Base-by-base conservation (phyloP, 1,140 invertebrate species). In the Dysdera silvatica region DNA sequence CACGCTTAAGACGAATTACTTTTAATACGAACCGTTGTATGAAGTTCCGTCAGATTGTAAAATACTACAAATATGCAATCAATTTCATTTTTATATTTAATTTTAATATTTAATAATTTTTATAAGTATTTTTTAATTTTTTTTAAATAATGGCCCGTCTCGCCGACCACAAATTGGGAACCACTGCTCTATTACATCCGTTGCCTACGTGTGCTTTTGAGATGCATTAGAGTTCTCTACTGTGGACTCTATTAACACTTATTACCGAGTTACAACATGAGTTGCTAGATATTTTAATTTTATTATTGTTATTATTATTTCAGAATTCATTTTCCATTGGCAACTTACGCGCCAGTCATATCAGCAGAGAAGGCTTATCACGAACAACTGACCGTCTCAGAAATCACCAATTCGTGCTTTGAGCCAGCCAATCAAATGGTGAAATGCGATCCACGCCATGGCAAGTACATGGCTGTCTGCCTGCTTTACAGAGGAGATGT, bases 311-410 rank as follows among this genome's bases (percentile, higher is more conserved):
- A 4, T 12, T 14, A 29, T 28, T 20, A 8, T 28, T 28, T 7
- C 41, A 59, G 79, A 20, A 79, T 79, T 53, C 77, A 79, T 58
- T 79, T 80, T 68, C 88, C 86, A 5, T 76, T 91, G 73, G 88
- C 84, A 16, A 90, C 88, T 16, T 92, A 91, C 74, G 85, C 88
- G 7, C 89, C 88, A 3, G 85, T 91, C 69, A 87, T 91, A 72
- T 87, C 86, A 0, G 85, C 87, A 49, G 88, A 89, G 74, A 89
- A 89, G 77, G 87, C 88, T 20, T 87, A 88, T 79, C 87, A 89
- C 61, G 86, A 89, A 72, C 85, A 87, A 71, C 76, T 88, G 24
- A 84, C 85, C 2, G 87, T 89, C 3, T 80, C 84, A 20, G 87
- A 90, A 74, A 89, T 90, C 66, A 89, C 87, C 51, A 88, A 88